Conservation (phyloP, 2,888 invertebrate genomes). For the Celastrina argiolus region DNA sequence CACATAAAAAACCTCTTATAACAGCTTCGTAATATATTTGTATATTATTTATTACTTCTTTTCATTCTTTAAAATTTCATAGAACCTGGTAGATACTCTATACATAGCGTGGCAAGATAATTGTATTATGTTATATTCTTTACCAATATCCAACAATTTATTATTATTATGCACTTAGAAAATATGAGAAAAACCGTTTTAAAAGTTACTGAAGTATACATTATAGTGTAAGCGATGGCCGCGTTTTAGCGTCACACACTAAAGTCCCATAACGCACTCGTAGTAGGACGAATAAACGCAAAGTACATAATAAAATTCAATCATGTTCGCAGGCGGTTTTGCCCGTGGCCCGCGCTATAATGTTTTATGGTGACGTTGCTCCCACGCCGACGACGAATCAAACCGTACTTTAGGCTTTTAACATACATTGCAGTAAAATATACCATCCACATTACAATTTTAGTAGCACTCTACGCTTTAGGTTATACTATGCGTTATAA, state of each 20-base stretch:
- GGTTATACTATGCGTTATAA: not conserved
- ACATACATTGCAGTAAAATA: constrained; percentile 1
- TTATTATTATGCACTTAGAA: not conserved
- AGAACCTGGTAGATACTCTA: too few species aligned
- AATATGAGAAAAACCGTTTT: not conserved
- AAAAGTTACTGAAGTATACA: not conserved
- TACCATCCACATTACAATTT: constrained; percentile 1
- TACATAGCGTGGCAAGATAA: too few species aligned
- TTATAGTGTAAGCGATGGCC: constrained; percentile 2
- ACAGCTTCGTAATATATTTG: too few species aligned
- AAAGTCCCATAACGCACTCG: constrained; percentile 33
- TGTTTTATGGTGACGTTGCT: constrained; percentile 70
- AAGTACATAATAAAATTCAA: constrained; percentile 70
- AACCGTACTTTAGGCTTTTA: constrained; percentile 25
- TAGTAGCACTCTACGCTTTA: not conserved
- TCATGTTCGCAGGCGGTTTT: constrained; percentile 59
- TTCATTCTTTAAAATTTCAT: too few species aligned
- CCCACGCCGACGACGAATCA: constrained; percentile 59
- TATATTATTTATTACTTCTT: too few species aligned
- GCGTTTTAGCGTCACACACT: constrained; percentile 24
- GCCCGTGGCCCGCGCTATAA: constrained; percentile 54
- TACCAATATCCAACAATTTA: too few species aligned
- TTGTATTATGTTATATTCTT: too few species aligned
- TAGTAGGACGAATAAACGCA: constrained; percentile 43
- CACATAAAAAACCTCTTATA: too few species aligned